A percentile compares a stretch with the other conserved stretches of the same genome.
These are phyloP conservation scores for Latrodectus elegans DNA, from an alignment of 2,888 invertebrate species.

Conservation along the genomic window DNA sequence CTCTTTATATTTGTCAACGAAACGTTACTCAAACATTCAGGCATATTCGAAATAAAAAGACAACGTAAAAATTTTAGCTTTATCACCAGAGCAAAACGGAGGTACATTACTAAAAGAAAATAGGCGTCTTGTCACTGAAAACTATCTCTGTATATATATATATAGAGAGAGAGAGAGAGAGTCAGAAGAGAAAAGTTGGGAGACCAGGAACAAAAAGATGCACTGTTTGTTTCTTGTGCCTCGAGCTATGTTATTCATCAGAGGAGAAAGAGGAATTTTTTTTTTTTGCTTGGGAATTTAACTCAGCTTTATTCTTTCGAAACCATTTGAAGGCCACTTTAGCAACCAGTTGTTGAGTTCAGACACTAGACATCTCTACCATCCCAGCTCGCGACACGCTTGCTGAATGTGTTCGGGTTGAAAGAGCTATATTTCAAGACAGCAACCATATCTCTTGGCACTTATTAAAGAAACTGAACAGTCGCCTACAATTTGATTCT, in stretches of 20 bases:
- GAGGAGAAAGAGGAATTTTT: neutral
- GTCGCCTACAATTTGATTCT: slow-evolving; percentile 38
- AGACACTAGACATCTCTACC: too few species aligned
- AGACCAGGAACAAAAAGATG: slow-evolving; percentile 16
- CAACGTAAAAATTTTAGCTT: neutral
- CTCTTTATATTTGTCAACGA: too few species aligned
- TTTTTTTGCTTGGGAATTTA: neutral
- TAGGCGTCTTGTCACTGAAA: neutral
- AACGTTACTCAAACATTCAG: too few species aligned
- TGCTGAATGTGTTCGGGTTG: neutral
- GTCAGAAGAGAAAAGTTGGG: slow-evolving; percentile 7
- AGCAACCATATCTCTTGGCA: neutral
- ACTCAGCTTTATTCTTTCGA: slow-evolving; percentile 40
- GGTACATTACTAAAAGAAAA: neutral
- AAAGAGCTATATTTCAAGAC: slow-evolving; percentile 33
- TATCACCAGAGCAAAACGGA: neutral
- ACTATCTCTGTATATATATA: neutral
- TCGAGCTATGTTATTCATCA: slow-evolving; percentile 21
- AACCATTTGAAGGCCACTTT: slow-evolving; percentile 55
- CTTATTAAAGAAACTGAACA: neutral
- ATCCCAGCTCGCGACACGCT: neutral
- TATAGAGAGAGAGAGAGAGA: too few species aligned
- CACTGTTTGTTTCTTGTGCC: slow-evolving; percentile 37
- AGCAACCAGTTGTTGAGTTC: slow-evolving; percentile 49
- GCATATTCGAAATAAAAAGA: too few species aligned